Evolutionary conservation across 1,140 invertebrate genomes (phyloP), one percentile per base, ranked within the genome.

Genomic region (Drosophila sproati): DNA sequence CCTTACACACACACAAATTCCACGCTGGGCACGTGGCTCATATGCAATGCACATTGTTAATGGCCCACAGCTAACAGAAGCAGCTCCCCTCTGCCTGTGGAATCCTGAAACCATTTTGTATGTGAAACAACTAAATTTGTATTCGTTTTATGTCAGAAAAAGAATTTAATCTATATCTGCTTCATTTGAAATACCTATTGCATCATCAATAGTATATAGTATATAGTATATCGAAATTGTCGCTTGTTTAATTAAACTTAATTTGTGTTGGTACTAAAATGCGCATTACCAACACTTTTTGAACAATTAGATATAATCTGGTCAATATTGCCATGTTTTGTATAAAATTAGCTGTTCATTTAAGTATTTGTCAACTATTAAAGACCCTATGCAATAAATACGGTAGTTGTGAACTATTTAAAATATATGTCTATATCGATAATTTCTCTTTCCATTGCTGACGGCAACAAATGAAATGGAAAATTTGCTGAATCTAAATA

Each of bases 381-480:
- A 20, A 20, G 20, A 20, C 20, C 20, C 20, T 1, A 20, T 20
- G 20, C 20, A 20, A 20, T 20, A 20, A 20, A 20, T 20, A 20
- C 20, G 1, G 20, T 20, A 20, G 20, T 39, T 43, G 3, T 43
- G 4, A 6, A n/a, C 10, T 3, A 43, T 43, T 43, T 43, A 43
- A n/a, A 4, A 43, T 43, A n/a, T 43, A n/a, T 43, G n/a, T n/a
- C 10, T 4, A 2, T 5, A 3, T 34, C n/a, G 8, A 2, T 34
- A 12, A 10, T 2, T 0, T 5, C 34, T 31, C 6, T 32, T 37
- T 28, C 12, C 59, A 59, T 45, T 60, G 70, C 39, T 39, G 70
- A 60, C 55, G 67, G 70, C 63, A 32, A 32, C 70, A 59, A 68
- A 73, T 67, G 37, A 48, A 73, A 67, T 73, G 20, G 12, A 51